Base-by-base conservation (phyloP, 2,888 invertebrate species). In the Cactoblastis cactorum region DNA sequence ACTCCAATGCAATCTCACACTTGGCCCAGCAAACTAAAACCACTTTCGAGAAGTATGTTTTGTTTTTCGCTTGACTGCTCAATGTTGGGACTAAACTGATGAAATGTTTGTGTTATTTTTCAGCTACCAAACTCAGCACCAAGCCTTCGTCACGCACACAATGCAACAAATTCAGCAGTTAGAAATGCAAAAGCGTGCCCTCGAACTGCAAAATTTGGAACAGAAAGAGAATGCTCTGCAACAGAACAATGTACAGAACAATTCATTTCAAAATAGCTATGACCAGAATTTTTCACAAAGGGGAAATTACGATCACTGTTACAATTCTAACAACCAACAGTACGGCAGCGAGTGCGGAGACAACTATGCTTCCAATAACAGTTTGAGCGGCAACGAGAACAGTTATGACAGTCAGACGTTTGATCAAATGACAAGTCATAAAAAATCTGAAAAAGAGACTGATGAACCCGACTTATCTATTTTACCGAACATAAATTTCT, bases 81-180 rank as follows among this genome's bases (percentile, higher is more conserved):
- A 45, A 39, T 19, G 39, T 54, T 34, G n/a, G 32, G 14, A 3
- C 19, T 34, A 28, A 17, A 19, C 34, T 51, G 1, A 28, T 45
- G 46, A 55, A 35, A 57, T 38, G 50, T 50, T 38, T n/a, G 3
- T 32, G 45, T 2, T 28, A 34, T 8, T 59, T 80, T 87, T 50
- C 73, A 94, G 94, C 67, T 96, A 97, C 71, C 95, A 97, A 85
- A 93, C 95, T 35, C 99, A 99, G 75, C 99, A 99, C 87, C 96
- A 97, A 80, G 96, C 98, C 9, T 99, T 98, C 77, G 95, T 97
- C 9, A 92, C 94, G 53, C 99, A 99, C 84, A 95, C 98, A 4
- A 91, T 95, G 82, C 94, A 96, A 73, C 97, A 97, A 80, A 96
- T 97, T 65, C 94, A 95, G 68, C 95, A 94, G 64, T 86, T 95